Conservation (phyloP, 2,113 vertebrate species). For the Aptenodytes patagonicus region DNA sequence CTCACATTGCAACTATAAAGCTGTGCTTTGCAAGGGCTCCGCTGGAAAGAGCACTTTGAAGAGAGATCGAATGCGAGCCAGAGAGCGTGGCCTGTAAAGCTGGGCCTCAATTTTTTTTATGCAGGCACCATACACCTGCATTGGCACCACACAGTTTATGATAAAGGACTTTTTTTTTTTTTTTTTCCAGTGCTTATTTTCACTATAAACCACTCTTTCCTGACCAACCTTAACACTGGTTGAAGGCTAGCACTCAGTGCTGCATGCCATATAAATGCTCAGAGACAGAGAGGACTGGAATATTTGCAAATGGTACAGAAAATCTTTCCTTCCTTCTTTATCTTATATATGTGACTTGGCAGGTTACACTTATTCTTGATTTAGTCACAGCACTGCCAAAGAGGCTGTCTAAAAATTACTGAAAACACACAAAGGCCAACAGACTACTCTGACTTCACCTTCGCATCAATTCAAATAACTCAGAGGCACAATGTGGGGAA, state of each 20-base stretch:
- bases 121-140: not conserved
- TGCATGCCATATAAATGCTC: not conserved
- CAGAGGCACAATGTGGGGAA: not conserved
- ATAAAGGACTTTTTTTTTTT: not conserved
- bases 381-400: not conserved
- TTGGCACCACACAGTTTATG: not conserved
- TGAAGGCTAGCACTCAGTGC: not conserved
- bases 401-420: not conserved
- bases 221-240: not conserved
- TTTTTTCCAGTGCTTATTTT: not conserved
- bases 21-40: not conserved
- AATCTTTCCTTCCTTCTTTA: not conserved
- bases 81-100: not conserved
- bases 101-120: not conserved
- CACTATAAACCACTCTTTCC: not conserved
- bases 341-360: not conserved
- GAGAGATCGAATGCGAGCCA: not conserved
- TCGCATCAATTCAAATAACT: not conserved
- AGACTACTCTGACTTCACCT: not conserved
- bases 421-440: not conserved
- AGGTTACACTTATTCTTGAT: not conserved
- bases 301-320: not conserved
- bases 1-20: not conserved
- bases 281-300: not conserved
- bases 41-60: not conserved